These are phyloP conservation scores for Lottia scabra DNA, from an alignment of 2,888 invertebrate species.

Conservation along the genomic window DNA sequence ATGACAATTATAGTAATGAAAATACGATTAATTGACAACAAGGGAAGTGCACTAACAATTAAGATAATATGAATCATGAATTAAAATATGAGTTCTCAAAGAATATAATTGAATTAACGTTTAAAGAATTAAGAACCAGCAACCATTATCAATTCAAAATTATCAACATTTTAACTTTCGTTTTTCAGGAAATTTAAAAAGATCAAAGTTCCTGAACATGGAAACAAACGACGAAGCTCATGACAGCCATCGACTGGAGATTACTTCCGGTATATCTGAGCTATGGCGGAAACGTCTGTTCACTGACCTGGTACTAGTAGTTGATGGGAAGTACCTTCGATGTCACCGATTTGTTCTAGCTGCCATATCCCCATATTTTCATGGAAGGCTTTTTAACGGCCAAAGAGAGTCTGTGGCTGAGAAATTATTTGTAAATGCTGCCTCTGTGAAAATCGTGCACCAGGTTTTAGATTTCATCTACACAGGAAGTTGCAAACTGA, in stretches of 20 bases:
- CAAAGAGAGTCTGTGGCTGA: slow-evolving; percentile 22
- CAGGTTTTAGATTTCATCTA: not conserved
- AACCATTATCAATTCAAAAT: too few relatives aligned
- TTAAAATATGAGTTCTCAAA: too few relatives aligned
- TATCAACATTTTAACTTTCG: too few relatives aligned
- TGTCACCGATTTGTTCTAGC: slow-evolving; percentile 29
- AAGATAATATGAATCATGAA: too few relatives aligned
- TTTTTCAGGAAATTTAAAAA: too few relatives aligned
- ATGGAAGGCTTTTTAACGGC: slow-evolving; percentile 27
- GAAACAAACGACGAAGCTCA: slow-evolving; percentile 10
- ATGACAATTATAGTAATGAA: too few relatives aligned
- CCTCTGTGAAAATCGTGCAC: not conserved
- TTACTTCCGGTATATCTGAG: slow-evolving; percentile 21
- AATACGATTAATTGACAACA: too few relatives aligned
- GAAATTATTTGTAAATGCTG: slow-evolving; percentile 19
- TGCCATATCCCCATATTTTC: slow-evolving; percentile 28
- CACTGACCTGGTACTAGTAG: slow-evolving; percentile 29
- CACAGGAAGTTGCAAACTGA: not conserved
- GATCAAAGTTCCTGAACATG: not conserved
- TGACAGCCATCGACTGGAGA: slow-evolving; percentile 22
- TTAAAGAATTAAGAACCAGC: too few relatives aligned
- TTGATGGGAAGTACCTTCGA: slow-evolving; percentile 22
- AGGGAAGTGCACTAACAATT: too few relatives aligned
- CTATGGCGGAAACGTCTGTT: slow-evolving; percentile 27
- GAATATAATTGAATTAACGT: too few relatives aligned